Conservation (phyloP, 2,797 vertebrate species). For the Eulemur albifrons region DNA sequence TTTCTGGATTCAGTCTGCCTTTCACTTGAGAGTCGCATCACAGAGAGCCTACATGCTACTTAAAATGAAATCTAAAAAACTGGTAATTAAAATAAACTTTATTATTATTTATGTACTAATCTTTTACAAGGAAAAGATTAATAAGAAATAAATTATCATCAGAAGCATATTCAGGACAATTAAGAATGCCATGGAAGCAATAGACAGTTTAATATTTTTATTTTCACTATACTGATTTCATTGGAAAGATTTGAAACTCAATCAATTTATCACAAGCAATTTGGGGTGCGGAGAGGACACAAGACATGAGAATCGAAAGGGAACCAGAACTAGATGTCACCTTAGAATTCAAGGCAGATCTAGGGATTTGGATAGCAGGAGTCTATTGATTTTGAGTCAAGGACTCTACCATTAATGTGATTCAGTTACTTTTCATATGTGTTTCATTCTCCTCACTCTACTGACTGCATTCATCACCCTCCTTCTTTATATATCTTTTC, state of each 20-base stretch:
- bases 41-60: background rate
- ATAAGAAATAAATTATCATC: background rate
- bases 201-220: background rate
- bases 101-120: background rate
- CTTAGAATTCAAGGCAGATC: background rate
- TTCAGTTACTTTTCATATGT: background rate
- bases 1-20: background rate
- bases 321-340: background rate
- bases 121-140: slow-evolving; percentile 8
- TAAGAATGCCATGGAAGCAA: background rate
- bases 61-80: slow-evolving; percentile 20
- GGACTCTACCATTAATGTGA: background rate
- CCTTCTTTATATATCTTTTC: background rate
- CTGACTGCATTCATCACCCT: background rate
- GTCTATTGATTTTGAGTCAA: slow-evolving; percentile 16
- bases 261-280: background rate
- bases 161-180: background rate
- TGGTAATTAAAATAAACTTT: slow-evolving; percentile 9
- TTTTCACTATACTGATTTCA: background rate
- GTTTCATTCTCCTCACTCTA: background rate
- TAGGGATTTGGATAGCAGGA: background rate
- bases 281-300: background rate
- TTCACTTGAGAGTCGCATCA: background rate
- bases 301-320: background rate
- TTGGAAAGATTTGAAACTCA: slow-evolving; percentile 3